Percentiles rank a stretch among this genome's conserved stretches.
These are phyloP conservation scores for Acanthis flammea DNA, from an alignment of 2,797 vertebrate species.

Conservation along the genomic window DNA sequence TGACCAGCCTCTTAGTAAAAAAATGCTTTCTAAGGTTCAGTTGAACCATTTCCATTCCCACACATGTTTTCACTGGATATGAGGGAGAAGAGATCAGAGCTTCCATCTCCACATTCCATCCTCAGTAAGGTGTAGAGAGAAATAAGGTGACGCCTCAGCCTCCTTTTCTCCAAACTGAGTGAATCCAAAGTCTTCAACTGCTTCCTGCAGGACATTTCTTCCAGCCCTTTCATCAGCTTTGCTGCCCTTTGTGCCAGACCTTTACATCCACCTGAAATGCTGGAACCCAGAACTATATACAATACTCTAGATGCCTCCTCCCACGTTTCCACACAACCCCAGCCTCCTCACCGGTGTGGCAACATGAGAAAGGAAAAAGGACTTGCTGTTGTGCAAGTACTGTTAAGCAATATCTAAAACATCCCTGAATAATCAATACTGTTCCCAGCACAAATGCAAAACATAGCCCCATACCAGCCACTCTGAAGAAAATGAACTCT, in stretches of 20 bases:
- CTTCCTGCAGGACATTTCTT: neutral
- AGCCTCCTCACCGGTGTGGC: neutral
- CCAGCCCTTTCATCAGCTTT: neutral
- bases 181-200: neutral
- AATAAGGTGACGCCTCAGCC: accelerated
- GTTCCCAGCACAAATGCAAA: neutral
- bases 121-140: neutral
- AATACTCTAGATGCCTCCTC: neutral
- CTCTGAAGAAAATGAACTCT: neutral
- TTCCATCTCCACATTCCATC: accelerated
- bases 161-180: neutral
- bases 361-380: neutral
- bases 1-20: neutral
- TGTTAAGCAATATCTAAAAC: neutral
- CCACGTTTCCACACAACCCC: accelerated
- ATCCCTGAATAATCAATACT: neutral
- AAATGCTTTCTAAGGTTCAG: neutral
- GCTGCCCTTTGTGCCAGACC: neutral
- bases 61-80: neutral
- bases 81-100: neutral
- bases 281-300: neutral
- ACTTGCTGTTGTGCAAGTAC: neutral
- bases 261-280: neutral
- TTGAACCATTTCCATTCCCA: neutral
- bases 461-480: neutral